Percentiles rank a stretch among this genome's conserved stretches.
Evolutionary conservation across 2,888 invertebrate species (phyloP).

Genomic region (Drosophila multiciliata): DNA sequence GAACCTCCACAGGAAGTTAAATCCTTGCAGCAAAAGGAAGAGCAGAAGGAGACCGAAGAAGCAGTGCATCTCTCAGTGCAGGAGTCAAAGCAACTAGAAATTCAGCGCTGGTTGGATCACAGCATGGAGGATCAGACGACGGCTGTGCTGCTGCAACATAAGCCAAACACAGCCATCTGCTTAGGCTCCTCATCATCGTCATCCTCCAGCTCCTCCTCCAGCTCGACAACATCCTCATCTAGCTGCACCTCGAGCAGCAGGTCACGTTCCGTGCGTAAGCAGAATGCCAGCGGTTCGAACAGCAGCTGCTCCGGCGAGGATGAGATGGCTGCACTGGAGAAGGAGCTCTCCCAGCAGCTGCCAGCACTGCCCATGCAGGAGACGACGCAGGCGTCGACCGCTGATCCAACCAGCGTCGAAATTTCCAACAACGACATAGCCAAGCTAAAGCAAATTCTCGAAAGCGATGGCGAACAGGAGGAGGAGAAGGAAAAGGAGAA

Average conservation of each 20-base stretch:
- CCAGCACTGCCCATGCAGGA: conserved; percentile 10
- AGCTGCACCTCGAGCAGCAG: conserved; percentile 37
- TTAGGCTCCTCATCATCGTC: conserved; percentile 21
- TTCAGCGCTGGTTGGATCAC: conserved; percentile 61
- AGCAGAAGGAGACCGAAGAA: neutral
- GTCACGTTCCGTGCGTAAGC: conserved; percentile 12
- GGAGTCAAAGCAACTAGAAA: conserved; percentile 50
- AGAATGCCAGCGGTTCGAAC: conserved; percentile 23
- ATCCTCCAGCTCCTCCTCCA: conserved; percentile 25
- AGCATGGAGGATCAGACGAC: conserved; percentile 28
- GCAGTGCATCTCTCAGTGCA: neutral
- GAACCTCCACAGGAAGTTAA: neutral
- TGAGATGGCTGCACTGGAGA: conserved; percentile 79
- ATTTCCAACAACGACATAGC: conserved; percentile 74
- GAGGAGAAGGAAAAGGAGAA: conserved; percentile 6
- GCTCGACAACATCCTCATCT: conserved; percentile 43
- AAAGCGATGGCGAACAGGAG: conserved; percentile 70
- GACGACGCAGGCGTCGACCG: neutral
- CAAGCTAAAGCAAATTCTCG: conserved; percentile 80
- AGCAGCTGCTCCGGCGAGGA: conserved; percentile 61
- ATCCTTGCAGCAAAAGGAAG: neutral
- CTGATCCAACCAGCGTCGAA: neutral
- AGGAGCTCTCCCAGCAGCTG: conserved; percentile 72
- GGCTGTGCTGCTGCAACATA: neutral
- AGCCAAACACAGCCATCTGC: conserved; percentile 4